These are phyloP conservation scores for Mormyrus hasselquistii DNA, from an alignment of 2,797 vertebrate species.

Conservation along the genomic window DNA sequence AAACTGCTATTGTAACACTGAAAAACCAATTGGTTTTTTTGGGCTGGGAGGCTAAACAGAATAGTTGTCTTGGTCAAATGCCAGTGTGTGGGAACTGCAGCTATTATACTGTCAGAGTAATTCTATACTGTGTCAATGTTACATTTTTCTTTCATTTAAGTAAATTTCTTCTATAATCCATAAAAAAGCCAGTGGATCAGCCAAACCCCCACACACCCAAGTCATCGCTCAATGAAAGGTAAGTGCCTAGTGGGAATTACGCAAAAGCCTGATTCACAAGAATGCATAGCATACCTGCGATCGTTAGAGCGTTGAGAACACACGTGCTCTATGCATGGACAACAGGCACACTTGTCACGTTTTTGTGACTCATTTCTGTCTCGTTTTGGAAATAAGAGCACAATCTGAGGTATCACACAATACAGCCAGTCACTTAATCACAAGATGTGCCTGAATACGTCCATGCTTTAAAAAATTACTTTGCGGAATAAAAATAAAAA, in stretches of 20 bases:
- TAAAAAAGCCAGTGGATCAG: neutral
- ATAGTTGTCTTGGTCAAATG: slow-evolving; percentile 2
- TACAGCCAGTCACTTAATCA: neutral
- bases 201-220: neutral
- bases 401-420: neutral
- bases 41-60: neutral
- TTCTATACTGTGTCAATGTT: neutral
- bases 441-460: neutral
- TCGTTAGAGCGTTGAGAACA: neutral
- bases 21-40: neutral
- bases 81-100: neutral
- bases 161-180: neutral
- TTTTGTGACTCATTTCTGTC: neutral
- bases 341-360: neutral
- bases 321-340: neutral
- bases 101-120: slow-evolving; percentile 10
- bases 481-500: neutral
- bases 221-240: neutral
- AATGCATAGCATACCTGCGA: neutral
- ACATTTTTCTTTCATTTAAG: neutral
- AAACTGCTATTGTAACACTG: neutral
- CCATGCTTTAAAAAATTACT: neutral
- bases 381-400: neutral
- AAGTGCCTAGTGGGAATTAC: neutral
- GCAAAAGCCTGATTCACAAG: neutral